Base-by-base conservation (phyloP, 1,140 invertebrate species). In the Stenopsyche tienmushanensis region DNA sequence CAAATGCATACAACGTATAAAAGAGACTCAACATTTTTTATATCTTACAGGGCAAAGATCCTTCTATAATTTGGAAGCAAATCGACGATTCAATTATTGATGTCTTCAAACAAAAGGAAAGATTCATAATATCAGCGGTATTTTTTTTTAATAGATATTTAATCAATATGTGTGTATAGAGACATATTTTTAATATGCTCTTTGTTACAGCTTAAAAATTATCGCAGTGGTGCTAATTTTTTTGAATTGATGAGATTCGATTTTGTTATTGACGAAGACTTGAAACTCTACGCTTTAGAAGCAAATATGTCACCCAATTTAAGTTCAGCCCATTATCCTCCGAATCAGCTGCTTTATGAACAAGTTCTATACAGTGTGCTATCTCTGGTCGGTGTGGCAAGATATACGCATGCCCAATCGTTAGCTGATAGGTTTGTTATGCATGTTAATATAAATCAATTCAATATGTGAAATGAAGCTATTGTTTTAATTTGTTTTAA, bases 221-320 rank as follows among this genome's bases (percentile, higher is more conserved):
- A 84, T 72, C 78, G 79, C 65, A 82, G 80, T 1, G 80, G 80
- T 25, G 77, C 86, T 39, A 93, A 94, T 72, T 98, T 96, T 73
- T 98, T 98, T 79, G 96, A 98, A 80, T 82, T 98, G 77, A 89
- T 97, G 75, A 83, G 96, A 49, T 93, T 98, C 73, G 96, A 98
- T 78, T 90, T 98, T 76, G 88, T 96, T 0, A 80, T 98, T 3
- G 94, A 98, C 76, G 89, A 94, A 70, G 79, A 96, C 50, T 73
- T 97, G 0, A 91, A 93, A 49, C 89, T 97, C 1, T 93, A 88
- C 72, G 79, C 97, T 1, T 90, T 98, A 86, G 96, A 98, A 78
- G 96, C 93, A 0, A 99, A 99, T 75, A 98, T 98, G 96, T 97
- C 94, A 24, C 97, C 96, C 0, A 98, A 99, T 82, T 82, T 98